Conservation (phyloP, 2,888 invertebrate genomes). For the Agrilus biguttatus region DNA sequence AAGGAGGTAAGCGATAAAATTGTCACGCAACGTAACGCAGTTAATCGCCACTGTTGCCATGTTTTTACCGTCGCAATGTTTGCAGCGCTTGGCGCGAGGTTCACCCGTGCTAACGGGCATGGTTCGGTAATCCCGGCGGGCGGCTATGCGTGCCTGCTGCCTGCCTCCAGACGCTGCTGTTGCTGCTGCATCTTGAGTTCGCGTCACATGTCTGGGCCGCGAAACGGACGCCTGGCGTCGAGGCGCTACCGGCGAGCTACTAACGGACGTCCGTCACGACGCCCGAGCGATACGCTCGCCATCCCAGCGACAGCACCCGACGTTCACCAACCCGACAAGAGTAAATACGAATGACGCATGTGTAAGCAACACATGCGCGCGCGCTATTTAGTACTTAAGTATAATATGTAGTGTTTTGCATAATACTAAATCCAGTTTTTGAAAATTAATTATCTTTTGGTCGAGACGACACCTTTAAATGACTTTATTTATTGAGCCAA, state of each 20-base stretch:
- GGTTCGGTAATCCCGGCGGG: slow-evolving; percentile 20
- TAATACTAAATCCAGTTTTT: no score
- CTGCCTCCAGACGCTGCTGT: slow-evolving; percentile 8
- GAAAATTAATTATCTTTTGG: no score
- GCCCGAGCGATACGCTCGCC: slow-evolving; percentile 9
- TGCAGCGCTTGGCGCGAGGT: slow-evolving; percentile 84
- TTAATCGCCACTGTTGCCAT: slow-evolving; percentile 1
- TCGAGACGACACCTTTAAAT: no score
- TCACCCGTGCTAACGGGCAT: slow-evolving; percentile 53
- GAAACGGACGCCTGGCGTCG: slow-evolving; percentile 16
- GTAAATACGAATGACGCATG: no score
- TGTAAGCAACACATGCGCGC: no score
- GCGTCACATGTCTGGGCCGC: slow-evolving; percentile 20
- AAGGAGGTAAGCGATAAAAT: no score
- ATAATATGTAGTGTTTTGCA: no score
- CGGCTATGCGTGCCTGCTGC: slow-evolving; percentile 21
- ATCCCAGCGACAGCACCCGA: slow-evolving; percentile 12
- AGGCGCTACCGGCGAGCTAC: slow-evolving; percentile 13
- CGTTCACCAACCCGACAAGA: neutral
- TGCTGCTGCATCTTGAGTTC: slow-evolving; percentile 6
- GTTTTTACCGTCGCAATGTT: slow-evolving; percentile 70
- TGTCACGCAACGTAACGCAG: no score
- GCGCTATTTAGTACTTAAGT: no score
- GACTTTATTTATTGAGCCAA: no score
- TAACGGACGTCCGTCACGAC: neutral